Base-by-base conservation (phyloP, 2,888 invertebrate species). In the Lycophotia porphyrea region DNA sequence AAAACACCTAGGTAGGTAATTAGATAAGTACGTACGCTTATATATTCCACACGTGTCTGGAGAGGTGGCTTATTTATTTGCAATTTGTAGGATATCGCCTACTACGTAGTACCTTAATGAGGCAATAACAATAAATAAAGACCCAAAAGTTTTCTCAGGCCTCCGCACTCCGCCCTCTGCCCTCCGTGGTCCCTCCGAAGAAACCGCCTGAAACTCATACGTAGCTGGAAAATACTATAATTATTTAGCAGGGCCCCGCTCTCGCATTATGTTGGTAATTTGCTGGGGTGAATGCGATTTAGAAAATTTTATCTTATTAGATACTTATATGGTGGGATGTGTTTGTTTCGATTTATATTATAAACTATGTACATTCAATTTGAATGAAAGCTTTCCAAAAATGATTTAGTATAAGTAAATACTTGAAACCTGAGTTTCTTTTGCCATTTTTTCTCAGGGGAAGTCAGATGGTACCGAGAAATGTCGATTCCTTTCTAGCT, bases 71-170 rank as follows among this genome's bases (percentile, higher is more conserved):
- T 95, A 96, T 96, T 95, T 96, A 96, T 95, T 95, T 93, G 95
- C 94, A 96, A 96, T 96, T 95, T 95, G 96, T 95, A 93, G 95
- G 94, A 95, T 96, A 96, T 96, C 95, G 95, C 93, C 94, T 93
- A 92, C 93, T 95, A 94, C 93, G 94, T 94, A 95, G 93, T 93
- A 94, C 95, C 95, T 95, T 96, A 96, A 96, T 96, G 96, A 96
- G 95, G 96, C 92, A 95, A 96, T 96, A 96, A 96, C 96, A 96
- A 96, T 96, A 96, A 96, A 96, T 96, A 96, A 95, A 93, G 96
- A 94, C 96, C 96, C 96, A 94, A 96, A 96, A 96, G 93, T 96
- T 96, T 95, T 95, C 95, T 95, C 92, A 92, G 93, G 92, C 92
- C 92, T 92, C 92, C 93, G 92, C 93, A 92, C 76, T 71, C 69